phyloP scores from a whole-genome alignment of 23 tunicate species.

The Styela plicata region DNA sequence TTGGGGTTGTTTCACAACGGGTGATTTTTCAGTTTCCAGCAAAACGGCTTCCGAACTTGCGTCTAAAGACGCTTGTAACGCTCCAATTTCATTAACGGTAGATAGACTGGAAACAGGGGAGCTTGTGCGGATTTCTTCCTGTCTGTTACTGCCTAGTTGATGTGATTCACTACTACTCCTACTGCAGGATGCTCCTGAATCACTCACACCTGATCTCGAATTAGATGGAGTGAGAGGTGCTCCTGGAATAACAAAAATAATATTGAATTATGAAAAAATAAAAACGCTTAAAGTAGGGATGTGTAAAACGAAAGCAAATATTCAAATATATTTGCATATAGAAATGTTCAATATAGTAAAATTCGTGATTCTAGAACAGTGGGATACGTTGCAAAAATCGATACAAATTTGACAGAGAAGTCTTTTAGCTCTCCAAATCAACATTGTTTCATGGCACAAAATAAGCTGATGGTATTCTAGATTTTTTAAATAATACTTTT shows the following conservation, averaged over 20 bases:
- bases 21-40: neutral
- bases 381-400: no score
- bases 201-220: constrained; percentile 5
- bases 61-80: constrained; percentile 7
- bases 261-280: neutral
- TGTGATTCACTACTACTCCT: constrained; percentile 16
- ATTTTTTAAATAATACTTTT: no score
- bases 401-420: no score
- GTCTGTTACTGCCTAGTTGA: constrained; percentile 2
- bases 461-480: no score
- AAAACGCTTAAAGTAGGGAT: neutral
- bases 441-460: no score
- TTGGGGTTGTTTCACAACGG: constrained; percentile 13
- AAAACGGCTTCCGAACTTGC: neutral
- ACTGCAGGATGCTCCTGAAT: neutral
- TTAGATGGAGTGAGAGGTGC: constrained; percentile 21
- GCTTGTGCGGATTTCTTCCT: constrained; percentile 22
- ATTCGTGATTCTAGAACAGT: no score
- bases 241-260: constrained; percentile 19
- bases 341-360: no score
- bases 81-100: constrained; percentile 11
- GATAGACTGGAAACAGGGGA: constrained; percentile 5
- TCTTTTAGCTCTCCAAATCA: no score
- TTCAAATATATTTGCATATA: no score
- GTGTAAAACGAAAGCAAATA: neutral